These are phyloP conservation scores for Catostylus mosaicus DNA, from an alignment of 30 jellyfish, hydroid and myxozoan genomes.

Conservation along the genomic window DNA sequence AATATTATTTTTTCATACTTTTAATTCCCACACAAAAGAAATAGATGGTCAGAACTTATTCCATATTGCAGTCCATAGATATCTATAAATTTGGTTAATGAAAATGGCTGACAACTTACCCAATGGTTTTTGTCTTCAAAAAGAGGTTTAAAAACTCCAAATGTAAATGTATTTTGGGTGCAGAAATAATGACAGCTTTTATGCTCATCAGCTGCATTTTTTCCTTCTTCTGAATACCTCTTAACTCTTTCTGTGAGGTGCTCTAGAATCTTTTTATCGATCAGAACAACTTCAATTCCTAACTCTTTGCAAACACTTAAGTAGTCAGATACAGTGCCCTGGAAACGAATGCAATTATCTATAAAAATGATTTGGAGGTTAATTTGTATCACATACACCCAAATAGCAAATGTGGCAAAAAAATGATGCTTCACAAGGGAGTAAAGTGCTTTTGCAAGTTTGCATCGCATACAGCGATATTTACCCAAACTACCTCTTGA, in stretches of 20 bases:
- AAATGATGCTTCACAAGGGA: too few relatives aligned
- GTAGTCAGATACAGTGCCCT: constrained; percentile 28
- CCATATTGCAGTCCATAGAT: too few relatives aligned
- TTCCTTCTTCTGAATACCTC: constrained; percentile 24
- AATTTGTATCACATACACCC: too few relatives aligned
- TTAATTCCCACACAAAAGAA: too few relatives aligned
- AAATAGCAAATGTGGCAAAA: too few relatives aligned
- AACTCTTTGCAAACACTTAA: constrained; percentile 15
- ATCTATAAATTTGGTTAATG: too few relatives aligned
- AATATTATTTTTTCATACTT: too few relatives aligned
- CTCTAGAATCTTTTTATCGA: constrained; percentile 26
- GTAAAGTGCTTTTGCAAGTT: too few relatives aligned
- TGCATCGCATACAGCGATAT: too few relatives aligned
- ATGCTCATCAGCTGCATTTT: constrained; percentile 36
- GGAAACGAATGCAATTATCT: constrained; percentile 1
- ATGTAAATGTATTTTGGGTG: constrained; percentile 18
- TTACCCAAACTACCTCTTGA: too few relatives aligned
- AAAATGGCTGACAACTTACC: constrained; percentile 31
- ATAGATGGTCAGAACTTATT: too few relatives aligned
- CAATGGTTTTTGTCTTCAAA: background rate
- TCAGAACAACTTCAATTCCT: constrained; percentile 1
- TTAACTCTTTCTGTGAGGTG: constrained; percentile 49
- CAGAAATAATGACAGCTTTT: constrained; percentile 57
- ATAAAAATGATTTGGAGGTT: too few relatives aligned
- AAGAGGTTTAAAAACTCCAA: constrained; percentile 36